Evolutionary conservation across 2,113 vertebrate species (phyloP), one percentile per base, ranked within the genome.

Genomic region (Acrocephalus kingi): DNA sequence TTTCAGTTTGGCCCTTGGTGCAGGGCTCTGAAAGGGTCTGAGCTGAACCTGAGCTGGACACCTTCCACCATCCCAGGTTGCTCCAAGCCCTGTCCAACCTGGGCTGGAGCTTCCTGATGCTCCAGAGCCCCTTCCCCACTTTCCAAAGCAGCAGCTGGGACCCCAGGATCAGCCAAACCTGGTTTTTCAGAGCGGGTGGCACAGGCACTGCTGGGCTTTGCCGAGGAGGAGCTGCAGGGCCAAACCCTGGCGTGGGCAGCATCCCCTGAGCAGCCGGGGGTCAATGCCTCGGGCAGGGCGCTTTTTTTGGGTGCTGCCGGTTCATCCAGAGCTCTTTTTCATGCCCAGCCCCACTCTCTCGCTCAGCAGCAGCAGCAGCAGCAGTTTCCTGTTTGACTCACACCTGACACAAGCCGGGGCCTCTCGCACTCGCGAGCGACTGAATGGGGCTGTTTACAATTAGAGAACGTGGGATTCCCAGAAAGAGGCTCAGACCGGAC

Each of bases 401-500:
- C 97, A 96, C 97, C 95, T 96, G 94, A 93, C 51, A 81, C 76
- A 3, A 30, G 56, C 18, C 39, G 85, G 56, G 68, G 92, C 95
- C 97, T 85, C 97, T 87, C 31, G 23, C 30, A 18, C 59, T 13
- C 39, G 52, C 39, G 2, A 90, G 84, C 92, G 15, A 15, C 96
- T 97, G 88, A 84, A 93, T 97, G 97, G 96, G 97, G 98, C 97
- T 98, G 98, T 98, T 98, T 98, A 98, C 98, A 98, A 97, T 97
- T 93, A 97, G 91, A 96, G 81, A 89, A 20, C 97, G 61, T 96
- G 98, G 98, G 97, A 98, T 98, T 98, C 98, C 98, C 98, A 98
- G 98, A 98, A 98, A 98, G 98, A 96, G 79, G 92, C 98, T 97
- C 97, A 95, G 98, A 97, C 97, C 97, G 97, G 97, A 98, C 96